Conservation (phyloP, 2,888 invertebrate genomes). For the Stegophylla sp. region DNA sequence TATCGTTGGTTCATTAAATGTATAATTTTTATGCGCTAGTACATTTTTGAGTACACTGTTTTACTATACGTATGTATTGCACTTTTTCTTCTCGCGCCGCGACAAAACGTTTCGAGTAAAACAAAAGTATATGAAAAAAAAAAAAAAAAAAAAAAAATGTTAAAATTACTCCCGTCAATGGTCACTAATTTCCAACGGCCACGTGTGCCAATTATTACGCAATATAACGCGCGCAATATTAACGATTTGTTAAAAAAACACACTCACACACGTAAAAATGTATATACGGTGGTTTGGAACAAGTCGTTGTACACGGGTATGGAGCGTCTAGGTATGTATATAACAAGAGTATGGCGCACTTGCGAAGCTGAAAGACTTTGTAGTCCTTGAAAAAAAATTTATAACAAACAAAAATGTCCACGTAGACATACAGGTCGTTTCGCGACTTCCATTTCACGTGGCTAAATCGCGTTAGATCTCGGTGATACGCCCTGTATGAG, state of each 20-base stretch:
- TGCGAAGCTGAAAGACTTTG: background rate
- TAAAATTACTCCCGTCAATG: slow-evolving; percentile 12
- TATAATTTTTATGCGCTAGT: background rate
- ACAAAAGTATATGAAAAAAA: too few species aligned
- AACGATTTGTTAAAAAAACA: background rate
- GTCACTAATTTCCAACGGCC: slow-evolving; percentile 1
- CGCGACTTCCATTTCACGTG: background rate
- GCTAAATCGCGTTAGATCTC: too few species aligned
- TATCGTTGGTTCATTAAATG: slow-evolving; percentile 14
- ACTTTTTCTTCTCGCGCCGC: too few species aligned
- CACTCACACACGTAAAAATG: background rate
- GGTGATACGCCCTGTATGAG: too few species aligned
- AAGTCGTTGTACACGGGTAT: background rate
- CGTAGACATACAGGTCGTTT: background rate
- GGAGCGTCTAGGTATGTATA: background rate
- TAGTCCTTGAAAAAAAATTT: background rate
- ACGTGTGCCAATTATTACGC: background rate
- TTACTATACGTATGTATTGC: too few species aligned
- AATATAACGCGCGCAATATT: background rate
- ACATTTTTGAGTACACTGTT: too few species aligned
- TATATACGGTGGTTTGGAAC: too few species aligned
- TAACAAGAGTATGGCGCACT: background rate
- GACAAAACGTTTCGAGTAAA: too few species aligned
- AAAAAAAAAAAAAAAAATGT: background rate
- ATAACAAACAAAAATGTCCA: background rate